Evolutionary conservation across 2,888 invertebrate genomes (phyloP).

Genomic region (Leptinotarsa haldemani): DNA sequence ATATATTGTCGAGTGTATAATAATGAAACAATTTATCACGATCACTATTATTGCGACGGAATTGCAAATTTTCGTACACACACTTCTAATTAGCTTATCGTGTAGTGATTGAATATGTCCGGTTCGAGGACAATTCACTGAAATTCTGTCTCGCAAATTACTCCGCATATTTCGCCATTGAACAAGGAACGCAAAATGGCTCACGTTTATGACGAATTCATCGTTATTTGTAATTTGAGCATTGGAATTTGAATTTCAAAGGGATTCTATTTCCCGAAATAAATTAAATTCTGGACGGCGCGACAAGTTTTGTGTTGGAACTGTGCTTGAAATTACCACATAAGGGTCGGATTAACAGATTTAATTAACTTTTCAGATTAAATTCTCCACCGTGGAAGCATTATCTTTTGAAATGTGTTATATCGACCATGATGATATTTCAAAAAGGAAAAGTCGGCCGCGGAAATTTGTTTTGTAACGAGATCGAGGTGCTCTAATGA

Average conservation of each 20-base stretch:
- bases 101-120: conserved; percentile 7
- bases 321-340: conserved; percentile 43
- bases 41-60: not conserved
- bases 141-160: conserved; percentile 1
- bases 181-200: conserved; percentile 2
- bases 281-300: conserved; percentile 49
- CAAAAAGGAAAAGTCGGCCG: conserved; percentile 13
- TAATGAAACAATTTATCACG: conserved; percentile 1
- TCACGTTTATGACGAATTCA: conserved; percentile 38
- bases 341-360: conserved; percentile 49
- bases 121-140: not conserved
- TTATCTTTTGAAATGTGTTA: conserved; percentile 36
- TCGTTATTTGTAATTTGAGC: conserved; percentile 44
- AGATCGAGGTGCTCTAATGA: not conserved
- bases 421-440: conserved; percentile 28
- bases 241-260: conserved; percentile 49
- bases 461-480: not conserved
- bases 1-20: too few species aligned
- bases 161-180: conserved; percentile 7
- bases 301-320: conserved; percentile 49
- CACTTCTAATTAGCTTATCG: conserved; percentile 20
- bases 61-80: conserved; percentile 1
- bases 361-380: conserved; percentile 55
- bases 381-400: conserved; percentile 39
- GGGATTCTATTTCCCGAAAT: conserved; percentile 51